Conservation (phyloP, 1,140 invertebrate species). For the Cherax destructor region DNA sequence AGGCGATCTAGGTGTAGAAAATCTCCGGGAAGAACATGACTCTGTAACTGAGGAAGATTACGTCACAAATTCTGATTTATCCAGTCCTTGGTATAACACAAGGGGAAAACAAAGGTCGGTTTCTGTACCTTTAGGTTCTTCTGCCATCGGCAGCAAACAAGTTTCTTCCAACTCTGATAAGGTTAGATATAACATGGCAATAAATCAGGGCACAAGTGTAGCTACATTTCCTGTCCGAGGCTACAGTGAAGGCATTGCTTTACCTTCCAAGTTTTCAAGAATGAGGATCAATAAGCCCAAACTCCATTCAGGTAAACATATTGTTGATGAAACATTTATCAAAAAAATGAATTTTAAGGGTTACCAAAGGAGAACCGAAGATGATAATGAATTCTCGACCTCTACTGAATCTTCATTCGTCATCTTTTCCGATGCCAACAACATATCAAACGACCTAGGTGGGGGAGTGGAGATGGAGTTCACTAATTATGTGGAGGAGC, state of each 20-base stretch:
- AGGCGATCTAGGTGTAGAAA: neutral
- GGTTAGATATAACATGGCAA: neutral
- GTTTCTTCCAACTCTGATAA: neutral
- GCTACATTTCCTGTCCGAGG: neutral
- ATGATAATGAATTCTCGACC: neutral
- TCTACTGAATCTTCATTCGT: neutral
- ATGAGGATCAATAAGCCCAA: slow-evolving; percentile 9
- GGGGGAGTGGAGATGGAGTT: neutral
- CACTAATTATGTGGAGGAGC: slow-evolving; percentile 12
- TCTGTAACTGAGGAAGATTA: neutral
- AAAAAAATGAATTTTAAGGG: slow-evolving; percentile 54
- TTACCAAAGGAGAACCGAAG: neutral
- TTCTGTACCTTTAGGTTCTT: neutral
- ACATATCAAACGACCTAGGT: slow-evolving; percentile 47
- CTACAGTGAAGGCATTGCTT: neutral
- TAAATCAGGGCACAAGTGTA: neutral
- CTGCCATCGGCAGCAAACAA: neutral
- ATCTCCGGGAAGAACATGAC: neutral
- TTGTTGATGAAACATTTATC: slow-evolving; percentile 9
- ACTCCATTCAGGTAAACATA: neutral
- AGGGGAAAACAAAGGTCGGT: no score
- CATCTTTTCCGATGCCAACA: slow-evolving; percentile 13
- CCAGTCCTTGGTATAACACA: neutral
- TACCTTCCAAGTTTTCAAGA: neutral
- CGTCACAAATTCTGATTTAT: neutral